Base-by-base conservation (phyloP, 2,113 vertebrate species). In the Lipophrys pholis region DNA sequence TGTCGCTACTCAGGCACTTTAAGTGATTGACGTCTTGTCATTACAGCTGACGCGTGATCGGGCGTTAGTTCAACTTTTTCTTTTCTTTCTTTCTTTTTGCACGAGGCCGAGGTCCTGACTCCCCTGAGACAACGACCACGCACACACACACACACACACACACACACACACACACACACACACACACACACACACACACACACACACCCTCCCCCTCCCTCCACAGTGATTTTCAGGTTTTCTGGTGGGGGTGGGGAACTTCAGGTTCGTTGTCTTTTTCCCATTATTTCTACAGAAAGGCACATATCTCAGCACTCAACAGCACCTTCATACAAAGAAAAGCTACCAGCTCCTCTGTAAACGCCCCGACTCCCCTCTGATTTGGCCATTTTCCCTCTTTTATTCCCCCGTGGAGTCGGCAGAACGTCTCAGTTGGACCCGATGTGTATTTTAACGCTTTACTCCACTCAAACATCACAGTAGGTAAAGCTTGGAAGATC, bases 1-100 rank as follows among this genome's bases (percentile, higher is more conserved):
- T 87, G 88, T 92, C 73, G 70, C 90, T 91, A 90, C 90, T 87
- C 84, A 69, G 84, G 94, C 93, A 93, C 91, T 94, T 94, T 93
- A 93, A 49, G 57, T 84, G 70, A 89, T 91, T 79, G 81, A 87
- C 69, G 35, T 83, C 72, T 72, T 70, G 73, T 88, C 72, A 54
- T 78, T 76, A 63, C 74, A 55, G 21, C 76, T 35, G 38, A 76
- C 54, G 51, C 16, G 42, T 73, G 69, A 79, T 87, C 80, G 79
- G 90, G 82, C 56, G 76, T 80, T 79, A 78, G 74, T 81, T 80
- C 76, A 63, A 76, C 73, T 61, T 59, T 30, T 30, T 30, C 21
- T 30, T 30, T 30, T 30, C 21, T 30, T 4, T 2, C 4, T 30
- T 30, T 30, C 2, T 30, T 64, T 90, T 92, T 92, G 89, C 91